Evolutionary conservation across 2,888 invertebrate genomes (phyloP).

Genomic region (Temnothorax rugatulus): DNA sequence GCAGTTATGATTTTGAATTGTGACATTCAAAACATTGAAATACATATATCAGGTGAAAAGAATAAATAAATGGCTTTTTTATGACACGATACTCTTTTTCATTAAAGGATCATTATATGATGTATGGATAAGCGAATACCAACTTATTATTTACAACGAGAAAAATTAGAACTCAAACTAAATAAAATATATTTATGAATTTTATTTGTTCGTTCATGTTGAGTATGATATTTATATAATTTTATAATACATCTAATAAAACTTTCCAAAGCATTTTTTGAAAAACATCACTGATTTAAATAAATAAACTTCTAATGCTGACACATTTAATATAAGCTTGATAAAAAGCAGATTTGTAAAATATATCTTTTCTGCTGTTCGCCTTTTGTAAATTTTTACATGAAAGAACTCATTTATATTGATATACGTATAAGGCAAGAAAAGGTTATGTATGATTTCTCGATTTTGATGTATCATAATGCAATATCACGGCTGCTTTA

Average conservation of each 20-base stretch:
- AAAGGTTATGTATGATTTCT: constrained; percentile 27
- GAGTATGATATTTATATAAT: neutral
- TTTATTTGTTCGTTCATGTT: neutral
- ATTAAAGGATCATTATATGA: neutral
- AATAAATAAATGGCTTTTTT: neutral
- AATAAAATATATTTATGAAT: constrained; percentile 6
- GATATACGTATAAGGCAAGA: neutral
- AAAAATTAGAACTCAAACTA: neutral
- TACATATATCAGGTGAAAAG: neutral
- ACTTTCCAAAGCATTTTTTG: neutral
- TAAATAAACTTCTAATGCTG: neutral
- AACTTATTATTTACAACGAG: neutral
- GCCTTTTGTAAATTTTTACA: neutral
- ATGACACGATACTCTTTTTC: neutral
- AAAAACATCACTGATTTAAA: neutral
- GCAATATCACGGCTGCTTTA: neutral
- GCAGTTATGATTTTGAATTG: neutral
- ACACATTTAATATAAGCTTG: neutral
- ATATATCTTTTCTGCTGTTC: neutral
- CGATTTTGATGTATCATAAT: constrained; percentile 9
- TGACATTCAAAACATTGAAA: neutral
- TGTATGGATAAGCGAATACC: neutral
- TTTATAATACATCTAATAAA: neutral
- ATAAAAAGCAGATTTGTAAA: neutral
- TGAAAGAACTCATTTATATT: constrained; percentile 7